These are phyloP conservation scores for Anoura caudifer DNA, from an alignment of 2,113 vertebrate species.

Conservation along the genomic window DNA sequence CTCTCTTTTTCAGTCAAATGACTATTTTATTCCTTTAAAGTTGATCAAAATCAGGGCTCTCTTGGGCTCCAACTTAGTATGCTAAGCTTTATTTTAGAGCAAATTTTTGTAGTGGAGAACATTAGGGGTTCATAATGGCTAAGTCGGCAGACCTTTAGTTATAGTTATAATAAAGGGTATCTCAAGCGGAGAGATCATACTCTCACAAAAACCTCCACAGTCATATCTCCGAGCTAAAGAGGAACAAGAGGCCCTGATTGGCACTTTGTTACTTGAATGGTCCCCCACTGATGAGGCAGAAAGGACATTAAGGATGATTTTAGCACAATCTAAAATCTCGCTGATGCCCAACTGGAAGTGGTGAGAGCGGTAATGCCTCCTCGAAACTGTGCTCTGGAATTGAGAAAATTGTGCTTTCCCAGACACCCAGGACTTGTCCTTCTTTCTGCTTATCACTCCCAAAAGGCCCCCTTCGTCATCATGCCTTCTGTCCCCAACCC, in stretches of 20 bases:
- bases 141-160: constrained; percentile 75
- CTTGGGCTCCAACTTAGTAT: constrained; percentile 46
- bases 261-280: constrained; percentile 77
- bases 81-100: constrained; percentile 45
- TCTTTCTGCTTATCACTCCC: constrained; percentile 62
- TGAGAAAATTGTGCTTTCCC: constrained; percentile 68
- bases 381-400: constrained; percentile 55
- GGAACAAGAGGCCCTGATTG: constrained; percentile 79
- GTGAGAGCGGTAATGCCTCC: constrained; percentile 60
- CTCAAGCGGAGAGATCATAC: constrained; percentile 76
- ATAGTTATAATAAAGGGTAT: constrained; percentile 65
- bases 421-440: constrained; percentile 46
- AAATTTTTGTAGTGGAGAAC: constrained; percentile 59
- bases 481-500: constrained; percentile 59
- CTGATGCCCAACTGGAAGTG: constrained; percentile 73
- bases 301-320: constrained; percentile 77
- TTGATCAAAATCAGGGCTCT: constrained; percentile 44
- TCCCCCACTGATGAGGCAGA: constrained; percentile 75
- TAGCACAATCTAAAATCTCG: constrained; percentile 68
- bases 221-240: constrained; percentile 75
- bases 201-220: constrained; percentile 68
- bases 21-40: constrained; percentile 37
- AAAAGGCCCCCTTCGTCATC: constrained; percentile 62
- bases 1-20: constrained; percentile 51
- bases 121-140: constrained; percentile 69